phyloP scores from a whole-genome alignment of 1,140 invertebrate genomes.

The Amphibalanus amphitrite region DNA sequence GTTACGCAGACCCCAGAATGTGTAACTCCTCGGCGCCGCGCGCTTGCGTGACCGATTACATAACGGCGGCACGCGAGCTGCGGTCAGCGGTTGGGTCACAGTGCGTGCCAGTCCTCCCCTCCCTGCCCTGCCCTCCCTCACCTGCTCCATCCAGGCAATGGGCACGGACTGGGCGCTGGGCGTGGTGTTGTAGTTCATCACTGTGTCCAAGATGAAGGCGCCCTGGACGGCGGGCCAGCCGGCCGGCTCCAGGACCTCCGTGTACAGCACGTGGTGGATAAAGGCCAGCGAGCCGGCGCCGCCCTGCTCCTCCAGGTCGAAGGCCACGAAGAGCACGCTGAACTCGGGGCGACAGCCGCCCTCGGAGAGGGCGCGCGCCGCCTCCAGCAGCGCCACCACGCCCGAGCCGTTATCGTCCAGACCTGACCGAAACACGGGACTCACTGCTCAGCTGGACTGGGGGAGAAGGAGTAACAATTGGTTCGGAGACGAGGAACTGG shows the following conservation, averaged over 20 bases:
- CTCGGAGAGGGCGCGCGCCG: slow-evolving; percentile 24
- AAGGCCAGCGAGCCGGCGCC: slow-evolving; percentile 27
- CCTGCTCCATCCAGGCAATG: neutral
- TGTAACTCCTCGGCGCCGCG: too few species aligned
- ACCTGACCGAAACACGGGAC: slow-evolving; percentile 15
- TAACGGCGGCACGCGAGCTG: too few species aligned
- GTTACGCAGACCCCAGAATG: too few species aligned
- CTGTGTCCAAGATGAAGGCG: slow-evolving; percentile 29
- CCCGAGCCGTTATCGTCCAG: slow-evolving; percentile 32
- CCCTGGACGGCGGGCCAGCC: slow-evolving; percentile 22
- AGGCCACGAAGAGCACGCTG: slow-evolving; percentile 29
- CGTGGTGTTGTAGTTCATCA: slow-evolving; percentile 27
- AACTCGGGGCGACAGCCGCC: slow-evolving; percentile 21
- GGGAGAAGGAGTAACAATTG: too few species aligned
- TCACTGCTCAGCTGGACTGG: too few species aligned
- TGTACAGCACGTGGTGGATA: slow-evolving; percentile 26
- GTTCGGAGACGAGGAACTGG: too few species aligned
- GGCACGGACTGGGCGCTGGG: slow-evolving; percentile 23
- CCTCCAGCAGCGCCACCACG: slow-evolving; percentile 27
- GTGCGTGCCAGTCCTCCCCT: too few species aligned
- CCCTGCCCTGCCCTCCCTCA: neutral
- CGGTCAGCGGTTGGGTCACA: too few species aligned
- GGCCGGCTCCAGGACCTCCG: slow-evolving; percentile 15
- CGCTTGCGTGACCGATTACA: too few species aligned
- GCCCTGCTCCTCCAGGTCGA: slow-evolving; percentile 29